Base-by-base conservation (phyloP, 1,140 invertebrate genomes). In the Bacillus rossius region DNA sequence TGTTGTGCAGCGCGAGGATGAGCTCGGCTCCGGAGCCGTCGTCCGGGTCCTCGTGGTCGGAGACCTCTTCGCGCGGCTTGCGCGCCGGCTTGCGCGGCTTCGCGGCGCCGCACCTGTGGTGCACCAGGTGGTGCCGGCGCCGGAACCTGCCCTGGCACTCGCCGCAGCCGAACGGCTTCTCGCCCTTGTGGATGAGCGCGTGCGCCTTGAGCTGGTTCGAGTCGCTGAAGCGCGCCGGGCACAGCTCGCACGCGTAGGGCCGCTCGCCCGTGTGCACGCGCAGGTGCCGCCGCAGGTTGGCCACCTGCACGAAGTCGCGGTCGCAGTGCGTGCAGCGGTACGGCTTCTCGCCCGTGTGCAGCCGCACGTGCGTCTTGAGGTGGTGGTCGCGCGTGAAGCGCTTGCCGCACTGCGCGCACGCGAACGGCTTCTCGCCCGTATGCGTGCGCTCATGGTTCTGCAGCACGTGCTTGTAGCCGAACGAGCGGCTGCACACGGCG, bases 371-470 rank as follows among this genome's bases (percentile, higher is more conserved):
- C 0, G 92, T 96, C 73, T 96, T 96, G 34, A 96, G 76, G 66
- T 96, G 93, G 67, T 96, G 93, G 71, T 96, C 93, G n/a, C 96
- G 84, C 1, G 95, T 98, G 71, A 98, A 98, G 61, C 91, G 83
- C 71, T 97, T 94, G 64, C 94, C 87, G 72, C 96, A 99, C 72
- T 93, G 87, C 5, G 85, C 86, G 70, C 96, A 99, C 69, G 96
- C 90, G 76, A 98, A 98, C 0, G 96, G 96, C 67, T 97, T 96
- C 69, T 96, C 93, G 0, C 96, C 95, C 0, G 95, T 98, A 72
- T 98, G 96, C 0, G 94, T 98, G 50, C 95, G 84, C 63, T 96
- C 92, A 72, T 98, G 95, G 69, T 98, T 99, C 70, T 96, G 92
- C 17, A 96, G 76, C 2, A 96, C 93, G 73, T 96, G 93, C 69